Percentiles rank a stretch among this genome's conserved stretches.
phyloP scores from a whole-genome alignment of 2,888 invertebrate species.

The Suillia variegata region DNA sequence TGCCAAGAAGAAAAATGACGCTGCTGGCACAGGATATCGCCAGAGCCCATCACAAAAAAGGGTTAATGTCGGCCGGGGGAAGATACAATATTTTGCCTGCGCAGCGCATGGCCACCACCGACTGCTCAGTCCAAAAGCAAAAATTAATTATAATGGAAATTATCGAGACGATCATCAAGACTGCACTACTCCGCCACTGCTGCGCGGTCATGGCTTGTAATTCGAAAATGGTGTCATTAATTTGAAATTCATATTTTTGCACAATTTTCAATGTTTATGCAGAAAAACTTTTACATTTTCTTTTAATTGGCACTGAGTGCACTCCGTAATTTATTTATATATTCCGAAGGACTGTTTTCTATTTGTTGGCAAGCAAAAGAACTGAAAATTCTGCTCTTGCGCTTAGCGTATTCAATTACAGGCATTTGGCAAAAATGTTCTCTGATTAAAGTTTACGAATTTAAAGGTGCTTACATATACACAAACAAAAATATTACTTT shows the following conservation, averaged over 20 bases:
- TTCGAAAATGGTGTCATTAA: slow-evolving; percentile 51
- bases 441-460: no score
- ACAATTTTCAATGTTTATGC: neutral
- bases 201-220: slow-evolving; percentile 50
- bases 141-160: slow-evolving; percentile 45
- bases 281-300: neutral
- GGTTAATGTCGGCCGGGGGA: neutral
- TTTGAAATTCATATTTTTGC: slow-evolving; percentile 20
- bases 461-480: no score
- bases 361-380: no score
- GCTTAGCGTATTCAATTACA: no score
- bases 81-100: neutral
- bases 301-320: no score
- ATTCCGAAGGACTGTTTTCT: no score
- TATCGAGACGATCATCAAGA: slow-evolving; percentile 48
- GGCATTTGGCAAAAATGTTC: no score
- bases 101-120: neutral
- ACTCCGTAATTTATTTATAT: no score
- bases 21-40: slow-evolving; percentile 7
- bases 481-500: no score
- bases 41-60: neutral
- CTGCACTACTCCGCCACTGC: no score
- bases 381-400: no score
- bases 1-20: slow-evolving; percentile 31
- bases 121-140: slow-evolving; percentile 9